Evolutionary conservation across 2,113 vertebrate genomes (phyloP).

Genomic region (Lophochroa leadbeateri): DNA sequence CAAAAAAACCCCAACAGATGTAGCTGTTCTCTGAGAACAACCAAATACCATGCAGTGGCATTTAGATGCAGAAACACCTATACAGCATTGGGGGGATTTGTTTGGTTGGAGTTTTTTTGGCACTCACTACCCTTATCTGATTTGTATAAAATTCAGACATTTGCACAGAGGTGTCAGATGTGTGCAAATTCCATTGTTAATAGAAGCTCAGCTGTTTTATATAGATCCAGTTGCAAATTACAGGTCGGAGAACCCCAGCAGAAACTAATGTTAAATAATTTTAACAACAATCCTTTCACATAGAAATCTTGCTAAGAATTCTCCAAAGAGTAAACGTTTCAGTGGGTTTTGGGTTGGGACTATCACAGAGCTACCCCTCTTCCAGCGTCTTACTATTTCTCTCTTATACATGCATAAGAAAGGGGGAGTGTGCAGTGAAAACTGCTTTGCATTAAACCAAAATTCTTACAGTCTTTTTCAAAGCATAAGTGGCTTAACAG

Average conservation of each 20-base stretch:
- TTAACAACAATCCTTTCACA: not conserved
- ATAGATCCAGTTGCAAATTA: not conserved
- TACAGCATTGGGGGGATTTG: not conserved
- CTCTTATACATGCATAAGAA: not conserved
- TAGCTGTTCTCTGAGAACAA: not conserved
- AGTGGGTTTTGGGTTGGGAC: not conserved
- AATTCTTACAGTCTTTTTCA: not conserved
- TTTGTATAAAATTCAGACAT: not conserved
- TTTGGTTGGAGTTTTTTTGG: fast-evolving
- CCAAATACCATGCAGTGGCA: not conserved
- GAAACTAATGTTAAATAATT: not conserved
- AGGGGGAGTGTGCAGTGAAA: not conserved
- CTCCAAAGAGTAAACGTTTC: not conserved
- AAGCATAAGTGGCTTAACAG: not conserved
- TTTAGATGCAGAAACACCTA: not conserved
- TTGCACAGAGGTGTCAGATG: not conserved
- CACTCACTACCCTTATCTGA: not conserved
- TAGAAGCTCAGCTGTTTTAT: not conserved
- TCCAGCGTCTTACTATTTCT: not conserved
- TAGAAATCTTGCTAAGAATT: not conserved
- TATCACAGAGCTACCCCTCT: not conserved
- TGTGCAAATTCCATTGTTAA: not conserved
- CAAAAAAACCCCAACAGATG: not conserved
- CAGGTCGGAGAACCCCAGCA: not conserved
- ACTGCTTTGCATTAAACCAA: not conserved